phyloP scores from a whole-genome alignment of 2,888 invertebrate genomes.

The Deilephila elpenor region DNA sequence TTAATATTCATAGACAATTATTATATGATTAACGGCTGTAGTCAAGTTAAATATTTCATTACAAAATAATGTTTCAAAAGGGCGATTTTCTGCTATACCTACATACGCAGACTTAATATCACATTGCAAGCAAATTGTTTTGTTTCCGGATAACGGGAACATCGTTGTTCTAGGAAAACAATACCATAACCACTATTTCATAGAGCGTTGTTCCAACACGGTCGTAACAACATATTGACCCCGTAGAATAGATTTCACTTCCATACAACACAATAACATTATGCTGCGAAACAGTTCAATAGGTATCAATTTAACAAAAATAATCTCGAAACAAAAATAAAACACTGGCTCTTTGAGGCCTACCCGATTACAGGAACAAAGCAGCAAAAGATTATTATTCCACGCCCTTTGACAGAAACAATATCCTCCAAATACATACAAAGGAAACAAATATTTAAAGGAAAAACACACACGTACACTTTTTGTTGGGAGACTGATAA shows the following conservation, averaged over 20 bases:
- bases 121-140: background rate
- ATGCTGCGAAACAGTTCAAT: background rate
- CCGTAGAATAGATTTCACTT: background rate
- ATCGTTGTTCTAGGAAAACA: background rate
- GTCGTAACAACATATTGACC: background rate
- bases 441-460: conserved; percentile 26
- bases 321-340: background rate
- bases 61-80: too few species aligned
- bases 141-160: background rate
- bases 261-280: background rate
- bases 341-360: background rate
- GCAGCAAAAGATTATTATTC: conserved; percentile 23
- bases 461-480: conserved; percentile 14
- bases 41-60: too few species aligned
- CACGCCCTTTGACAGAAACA: conserved; percentile 19
- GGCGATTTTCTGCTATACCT: too few species aligned
- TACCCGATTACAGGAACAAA: conserved; percentile 12
- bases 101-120: background rate
- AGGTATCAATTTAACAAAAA: background rate
- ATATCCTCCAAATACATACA: conserved; percentile 23
- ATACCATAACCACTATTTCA: background rate
- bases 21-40: too few species aligned
- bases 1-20: too few species aligned
- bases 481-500: conserved; percentile 18
- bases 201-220: background rate